phyloP scores from a whole-genome alignment of 2,797 vertebrate species.

The Craterocephalus amniculus region DNA sequence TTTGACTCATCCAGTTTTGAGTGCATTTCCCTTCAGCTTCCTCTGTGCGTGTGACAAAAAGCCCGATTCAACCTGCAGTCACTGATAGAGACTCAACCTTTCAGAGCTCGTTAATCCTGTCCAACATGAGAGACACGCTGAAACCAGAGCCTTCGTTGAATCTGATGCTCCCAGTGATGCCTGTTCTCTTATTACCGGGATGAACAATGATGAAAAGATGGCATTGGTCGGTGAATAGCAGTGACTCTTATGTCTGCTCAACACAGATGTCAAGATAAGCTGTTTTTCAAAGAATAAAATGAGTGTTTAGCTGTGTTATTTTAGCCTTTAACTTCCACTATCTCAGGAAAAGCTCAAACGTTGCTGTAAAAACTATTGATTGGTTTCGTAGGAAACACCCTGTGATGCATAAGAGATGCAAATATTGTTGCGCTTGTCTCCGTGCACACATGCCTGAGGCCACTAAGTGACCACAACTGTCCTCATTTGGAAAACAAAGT shows the following conservation, averaged over 20 bases:
- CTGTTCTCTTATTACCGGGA: slow-evolving; percentile 34
- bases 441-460: not conserved
- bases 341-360: not conserved
- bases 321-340: not conserved
- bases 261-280: not conserved
- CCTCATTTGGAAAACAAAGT: slow-evolving; percentile 33
- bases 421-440: not conserved
- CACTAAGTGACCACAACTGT: not conserved
- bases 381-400: not conserved
- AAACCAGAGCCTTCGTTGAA: slow-evolving; percentile 28
- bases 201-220: slow-evolving; percentile 3
- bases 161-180: slow-evolving; percentile 15
- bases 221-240: not conserved
- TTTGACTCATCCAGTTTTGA: not conserved
- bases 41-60: not conserved
- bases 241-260: slow-evolving; percentile 5
- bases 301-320: not conserved
- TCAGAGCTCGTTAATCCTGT: slow-evolving; percentile 10
- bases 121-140: not conserved
- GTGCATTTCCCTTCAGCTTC: not conserved
- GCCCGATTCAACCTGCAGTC: not conserved
- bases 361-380: not conserved
- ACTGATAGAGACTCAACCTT: slow-evolving; percentile 5
- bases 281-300: not conserved
- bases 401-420: slow-evolving; percentile 7